Conservation (phyloP, 2,888 invertebrate species). For the Gisinianus flammeolus region DNA sequence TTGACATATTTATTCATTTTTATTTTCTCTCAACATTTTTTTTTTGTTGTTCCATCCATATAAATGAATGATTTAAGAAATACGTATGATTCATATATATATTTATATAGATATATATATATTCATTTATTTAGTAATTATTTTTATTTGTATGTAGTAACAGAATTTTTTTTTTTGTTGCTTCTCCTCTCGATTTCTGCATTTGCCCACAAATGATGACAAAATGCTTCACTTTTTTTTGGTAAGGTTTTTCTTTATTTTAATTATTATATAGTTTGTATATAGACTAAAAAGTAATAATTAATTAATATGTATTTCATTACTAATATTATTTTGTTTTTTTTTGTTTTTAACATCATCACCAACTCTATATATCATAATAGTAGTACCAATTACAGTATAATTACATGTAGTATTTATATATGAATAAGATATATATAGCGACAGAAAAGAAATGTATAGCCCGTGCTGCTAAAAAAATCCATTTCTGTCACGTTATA, state of each 20-base stretch:
- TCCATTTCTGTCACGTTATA: too few species aligned
- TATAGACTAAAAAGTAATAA: not conserved
- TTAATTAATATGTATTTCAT: slow-evolving; percentile 2
- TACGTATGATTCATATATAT: slow-evolving; percentile 9
- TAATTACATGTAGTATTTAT: not conserved
- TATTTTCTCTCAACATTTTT: not conserved
- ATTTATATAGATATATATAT: not conserved
- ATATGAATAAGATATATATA: not conserved
- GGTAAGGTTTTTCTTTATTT: not conserved
- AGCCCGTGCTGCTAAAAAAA: not conserved
- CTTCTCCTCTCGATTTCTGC: too few species aligned
- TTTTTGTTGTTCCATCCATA: slow-evolving; percentile 1
- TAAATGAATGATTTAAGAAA: slow-evolving; percentile 4
- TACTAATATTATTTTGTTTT: slow-evolving; percentile 8
- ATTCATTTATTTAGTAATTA: not conserved
- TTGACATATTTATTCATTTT: slow-evolving; percentile 2
- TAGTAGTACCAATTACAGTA: not conserved
- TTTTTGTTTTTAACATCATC: not conserved
- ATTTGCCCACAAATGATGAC: not conserved
- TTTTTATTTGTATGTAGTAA: not conserved
- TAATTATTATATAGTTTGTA: not conserved
- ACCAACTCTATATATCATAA: not conserved
- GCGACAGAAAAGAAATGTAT: not conserved
- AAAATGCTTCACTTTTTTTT: not conserved
- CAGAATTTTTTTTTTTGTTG: not conserved